Evolutionary conservation across 2,113 vertebrate genomes (phyloP).

Genomic region (Pangasianodon gigas): DNA sequence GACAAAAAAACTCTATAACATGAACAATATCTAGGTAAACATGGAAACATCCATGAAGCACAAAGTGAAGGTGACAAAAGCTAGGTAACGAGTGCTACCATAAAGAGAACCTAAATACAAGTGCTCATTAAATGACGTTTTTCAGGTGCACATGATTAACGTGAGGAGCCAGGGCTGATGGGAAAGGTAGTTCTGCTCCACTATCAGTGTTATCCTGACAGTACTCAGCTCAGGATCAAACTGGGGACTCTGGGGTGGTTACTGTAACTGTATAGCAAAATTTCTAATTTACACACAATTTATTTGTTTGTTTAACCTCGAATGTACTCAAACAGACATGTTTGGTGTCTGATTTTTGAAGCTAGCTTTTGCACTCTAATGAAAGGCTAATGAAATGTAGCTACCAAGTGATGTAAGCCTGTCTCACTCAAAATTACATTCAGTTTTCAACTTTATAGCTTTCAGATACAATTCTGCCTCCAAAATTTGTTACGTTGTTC

Average conservation of each 20-base stretch:
- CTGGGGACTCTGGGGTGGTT: not conserved
- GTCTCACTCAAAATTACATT: not conserved
- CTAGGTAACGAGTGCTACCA: not conserved
- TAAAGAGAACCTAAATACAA: not conserved
- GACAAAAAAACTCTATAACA: not conserved
- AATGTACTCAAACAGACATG: not conserved
- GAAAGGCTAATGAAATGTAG: not conserved
- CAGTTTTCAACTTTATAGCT: not conserved
- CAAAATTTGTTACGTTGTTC: not conserved
- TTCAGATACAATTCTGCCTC: not conserved
- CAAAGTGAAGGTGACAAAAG: not conserved
- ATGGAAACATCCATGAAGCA: not conserved
- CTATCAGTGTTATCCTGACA: not conserved
- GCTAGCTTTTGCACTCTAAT: not conserved
- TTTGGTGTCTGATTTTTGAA: not conserved
- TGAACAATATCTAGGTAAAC: not conserved
- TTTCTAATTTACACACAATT: not conserved
- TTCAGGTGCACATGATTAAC: not conserved
- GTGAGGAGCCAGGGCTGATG: not conserved
- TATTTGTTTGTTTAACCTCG: not conserved
- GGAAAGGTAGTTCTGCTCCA: not conserved
- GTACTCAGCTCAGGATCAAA: not conserved
- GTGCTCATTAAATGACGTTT: not conserved
- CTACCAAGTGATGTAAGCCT: not conserved
- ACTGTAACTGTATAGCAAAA: not conserved